Evolutionary conservation across 92 coral and sea anemone species (phyloP), one percentile per base, ranked within the genome.

Genomic region (Parazoanthus atlanticus): DNA sequence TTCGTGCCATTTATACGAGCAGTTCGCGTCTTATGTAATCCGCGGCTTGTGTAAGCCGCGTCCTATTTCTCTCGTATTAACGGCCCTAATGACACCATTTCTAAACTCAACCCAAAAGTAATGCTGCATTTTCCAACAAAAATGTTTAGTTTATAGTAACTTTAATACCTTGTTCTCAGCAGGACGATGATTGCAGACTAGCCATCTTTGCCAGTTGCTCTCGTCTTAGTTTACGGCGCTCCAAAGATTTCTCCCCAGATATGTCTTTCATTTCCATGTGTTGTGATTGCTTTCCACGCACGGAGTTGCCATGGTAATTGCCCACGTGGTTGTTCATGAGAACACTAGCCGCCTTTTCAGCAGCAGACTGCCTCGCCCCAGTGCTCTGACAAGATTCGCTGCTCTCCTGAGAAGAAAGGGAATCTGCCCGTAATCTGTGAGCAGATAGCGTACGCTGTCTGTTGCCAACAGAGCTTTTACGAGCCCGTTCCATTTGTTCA

Each of bases 161-260:
- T 32, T 41, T 11, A 43, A 13, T 81, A 81, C 85, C 85, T 81
- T 73, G 40, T 58, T 32, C n/a, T 89, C 82, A 95, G 81, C 99
- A 96, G 34, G 99, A 93, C 8, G 99, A 96, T n/a, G 99, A 96
- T 85, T 95, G 99, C 58, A 96, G 91, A 87, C 94, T 91, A 25
- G 96, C 93, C 79, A 96, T 71, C 88, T 90, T 96, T 26, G 97
- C 97, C 32, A 96, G 88, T 74, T 95, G 95, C 34, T 93, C 95
- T 65, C 90, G 90, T 89, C 90, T 93, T 13, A 91, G 88, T 75
- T 69, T 93, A 49, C 93, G 88, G 47, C 89, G 92, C 31, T 82
- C 91, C 2, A 25, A 13, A 43, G 86, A 74, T 36, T 78, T 36
- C 13, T 91, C 90, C 10, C 66, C 74, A 64, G 85, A 61, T 30